Percentiles rank a stretch among this genome's conserved stretches.
These are phyloP conservation scores for Luperina testacea DNA, from an alignment of 2,888 invertebrate genomes.

Conservation along the genomic window DNA sequence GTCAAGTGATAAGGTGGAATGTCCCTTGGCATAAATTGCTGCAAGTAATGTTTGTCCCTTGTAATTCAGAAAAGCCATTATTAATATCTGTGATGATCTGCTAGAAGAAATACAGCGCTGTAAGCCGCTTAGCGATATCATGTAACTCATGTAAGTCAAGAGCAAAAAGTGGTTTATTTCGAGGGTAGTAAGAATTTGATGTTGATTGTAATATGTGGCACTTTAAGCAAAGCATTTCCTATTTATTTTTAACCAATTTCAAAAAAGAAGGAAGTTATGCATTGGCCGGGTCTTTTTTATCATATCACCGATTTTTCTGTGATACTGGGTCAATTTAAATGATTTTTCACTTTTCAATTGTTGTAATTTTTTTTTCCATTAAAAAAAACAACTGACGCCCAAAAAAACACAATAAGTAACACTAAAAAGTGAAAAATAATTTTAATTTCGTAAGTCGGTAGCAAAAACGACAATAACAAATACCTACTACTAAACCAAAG, in stretches of 20 bases:
- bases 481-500: background rate
- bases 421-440: background rate
- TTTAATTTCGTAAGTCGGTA: background rate
- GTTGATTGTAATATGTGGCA: background rate
- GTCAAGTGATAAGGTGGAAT: background rate
- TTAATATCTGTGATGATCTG: slow-evolving; percentile 55
- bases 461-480: background rate
- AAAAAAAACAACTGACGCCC: no score
- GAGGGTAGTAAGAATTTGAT: background rate
- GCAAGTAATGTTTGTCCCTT: slow-evolving; percentile 38
- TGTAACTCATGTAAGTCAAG: slow-evolving; percentile 23
- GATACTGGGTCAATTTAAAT: background rate
- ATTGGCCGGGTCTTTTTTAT: background rate
- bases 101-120: slow-evolving; percentile 38
- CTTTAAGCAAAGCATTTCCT: background rate
- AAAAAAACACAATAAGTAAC: no score
- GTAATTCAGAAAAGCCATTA: slow-evolving; percentile 56
- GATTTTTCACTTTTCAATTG: background rate
- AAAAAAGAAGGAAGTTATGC: background rate
- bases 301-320: no score
- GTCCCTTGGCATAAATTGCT: background rate
- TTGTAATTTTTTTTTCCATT: no score
- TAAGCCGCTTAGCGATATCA: slow-evolving; percentile 37
- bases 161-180: slow-evolving; percentile 9
- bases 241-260: no score